Evolutionary conservation across 2,113 vertebrate species (phyloP), one percentile per base, ranked within the genome.

Genomic region (Misgurnus anguillicaudatus): DNA sequence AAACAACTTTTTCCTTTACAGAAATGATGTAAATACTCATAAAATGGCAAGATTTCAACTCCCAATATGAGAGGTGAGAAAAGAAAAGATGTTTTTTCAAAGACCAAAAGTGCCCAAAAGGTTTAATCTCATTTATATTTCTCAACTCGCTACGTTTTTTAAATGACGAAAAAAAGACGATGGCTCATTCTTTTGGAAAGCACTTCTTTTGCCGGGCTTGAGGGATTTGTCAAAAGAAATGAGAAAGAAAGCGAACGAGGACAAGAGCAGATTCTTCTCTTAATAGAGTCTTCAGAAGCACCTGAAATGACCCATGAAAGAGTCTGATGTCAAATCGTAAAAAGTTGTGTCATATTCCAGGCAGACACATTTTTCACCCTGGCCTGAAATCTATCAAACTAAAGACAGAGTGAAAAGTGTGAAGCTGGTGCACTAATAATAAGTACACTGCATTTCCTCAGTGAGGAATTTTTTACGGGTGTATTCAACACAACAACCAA

Each of bases 291-390:
- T 80, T 80, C 67, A 42, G 16, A 24, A 9, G 31, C 64, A 65
- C 42, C 70, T 77, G 74, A 80, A 83, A 83, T 81, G 78, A 83
- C 69, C 78, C 74, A 60, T 86, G 66, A 86, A 77, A 17, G 57
- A 76, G 70, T 76, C 77, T 79, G 81, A 57, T 78, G 63, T 80
- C 73, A 66, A 51, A 58, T 78, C 71, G 39, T 83, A 83, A 83
- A 72, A 84, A 63, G 57, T 51, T 62, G 42, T 62, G 51, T 80
- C 82, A 68, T 75, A 70, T 82, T 72, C 36, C 24, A 74, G 39
- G 61, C 63, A 66, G 39, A 69, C 66, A 55, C 47, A 80, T 72
- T 82, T 83, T 75, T 63, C 68, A 61, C 14, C 67, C 66, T 70
- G 55, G 9, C 24, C 38, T 53, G 65, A 45, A 60, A 58, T 36